A percentile compares a stretch with the other conserved stretches of the same genome.
Evolutionary conservation across 2,113 vertebrate genomes (phyloP).

Genomic region (Melanocharis versteri): DNA sequence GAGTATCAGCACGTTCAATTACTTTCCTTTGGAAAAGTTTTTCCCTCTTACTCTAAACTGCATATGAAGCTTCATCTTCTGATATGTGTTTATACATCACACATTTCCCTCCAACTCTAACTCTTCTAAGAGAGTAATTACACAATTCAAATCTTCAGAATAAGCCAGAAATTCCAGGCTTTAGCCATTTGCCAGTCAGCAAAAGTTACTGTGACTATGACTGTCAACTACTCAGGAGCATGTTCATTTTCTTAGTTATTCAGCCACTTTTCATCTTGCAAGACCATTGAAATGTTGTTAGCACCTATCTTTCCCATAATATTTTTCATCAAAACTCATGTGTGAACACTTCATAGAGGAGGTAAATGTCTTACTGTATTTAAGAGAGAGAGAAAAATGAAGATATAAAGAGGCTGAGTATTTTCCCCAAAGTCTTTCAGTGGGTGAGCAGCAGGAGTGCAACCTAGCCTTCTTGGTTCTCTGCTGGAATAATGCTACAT

Average conservation of each 20-base stretch:
- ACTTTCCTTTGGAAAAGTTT: neutral
- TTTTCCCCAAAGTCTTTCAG: neutral
- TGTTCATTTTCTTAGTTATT: neutral
- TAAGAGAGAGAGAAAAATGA: neutral
- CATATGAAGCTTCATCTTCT: slow-evolving; percentile 6
- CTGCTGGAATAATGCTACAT: neutral
- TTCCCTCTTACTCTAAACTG: neutral
- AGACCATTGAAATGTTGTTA: neutral
- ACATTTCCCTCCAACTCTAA: neutral
- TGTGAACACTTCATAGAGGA: neutral
- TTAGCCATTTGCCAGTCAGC: slow-evolving; percentile 7
- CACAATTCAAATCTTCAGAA: slow-evolving; percentile 5
- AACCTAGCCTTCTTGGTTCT: neutral
- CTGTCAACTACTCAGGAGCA: neutral
- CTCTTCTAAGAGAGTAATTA: neutral
- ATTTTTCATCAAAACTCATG: neutral
- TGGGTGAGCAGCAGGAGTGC: neutral
- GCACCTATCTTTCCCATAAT: neutral
- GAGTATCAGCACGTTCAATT: neutral
- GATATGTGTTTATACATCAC: neutral
- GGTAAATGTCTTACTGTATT: neutral
- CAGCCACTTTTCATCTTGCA: neutral
- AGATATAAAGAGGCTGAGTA: neutral
- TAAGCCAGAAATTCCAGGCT: slow-evolving; percentile 13
- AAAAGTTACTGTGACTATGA: neutral